A percentile compares a stretch with the other conserved stretches of the same genome.
Evolutionary conservation across 2,113 vertebrate species (phyloP).

Genomic region (Psittacula cyanocephala): DNA sequence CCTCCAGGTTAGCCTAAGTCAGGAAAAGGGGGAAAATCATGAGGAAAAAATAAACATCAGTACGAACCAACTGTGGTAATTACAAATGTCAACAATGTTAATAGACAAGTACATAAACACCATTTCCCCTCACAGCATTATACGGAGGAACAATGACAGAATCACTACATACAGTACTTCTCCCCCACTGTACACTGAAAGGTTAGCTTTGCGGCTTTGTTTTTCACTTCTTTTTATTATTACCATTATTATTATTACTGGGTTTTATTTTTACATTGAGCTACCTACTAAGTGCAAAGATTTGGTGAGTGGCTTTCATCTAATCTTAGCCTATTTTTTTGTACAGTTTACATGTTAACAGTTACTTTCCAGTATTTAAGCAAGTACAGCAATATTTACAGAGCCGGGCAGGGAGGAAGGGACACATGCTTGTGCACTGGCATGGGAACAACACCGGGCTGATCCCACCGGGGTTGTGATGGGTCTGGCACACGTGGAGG

Average conservation of each 20-base stretch:
- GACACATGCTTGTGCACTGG: slow-evolving; percentile 1
- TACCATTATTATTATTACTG: slow-evolving; percentile 37
- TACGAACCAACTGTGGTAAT: slow-evolving; percentile 5
- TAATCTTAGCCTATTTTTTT: slow-evolving; percentile 65
- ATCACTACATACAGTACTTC: slow-evolving; percentile 41
- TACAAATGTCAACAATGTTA: slow-evolving; percentile 42
- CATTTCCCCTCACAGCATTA: slow-evolving; percentile 30
- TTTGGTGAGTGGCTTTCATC: slow-evolving; percentile 73
- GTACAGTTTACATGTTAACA: slow-evolving; percentile 73
- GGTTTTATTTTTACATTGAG: slow-evolving; percentile 71
- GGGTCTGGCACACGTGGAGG: background rate
- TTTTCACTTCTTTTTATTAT: slow-evolving; percentile 3
- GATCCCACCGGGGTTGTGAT: accelerated
- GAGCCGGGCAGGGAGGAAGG: slow-evolving; percentile 27
- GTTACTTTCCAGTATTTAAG: slow-evolving; percentile 69
- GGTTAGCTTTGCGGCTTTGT: slow-evolving; percentile 17
- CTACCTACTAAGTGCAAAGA: slow-evolving; percentile 80
- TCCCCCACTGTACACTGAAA: slow-evolving; percentile 54
- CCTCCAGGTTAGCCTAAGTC: background rate
- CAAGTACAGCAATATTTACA: slow-evolving; percentile 68
- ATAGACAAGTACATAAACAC: slow-evolving; percentile 58
- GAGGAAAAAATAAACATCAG: slow-evolving; percentile 41
- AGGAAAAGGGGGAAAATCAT: background rate
- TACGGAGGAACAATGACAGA: slow-evolving; percentile 59
- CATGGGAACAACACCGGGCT: background rate